Percentiles rank a stretch among this genome's conserved stretches.
These are phyloP conservation scores for Drosophila nr. medialis DNA, from an alignment of 2,888 invertebrate genomes.

Conservation along the genomic window DNA sequence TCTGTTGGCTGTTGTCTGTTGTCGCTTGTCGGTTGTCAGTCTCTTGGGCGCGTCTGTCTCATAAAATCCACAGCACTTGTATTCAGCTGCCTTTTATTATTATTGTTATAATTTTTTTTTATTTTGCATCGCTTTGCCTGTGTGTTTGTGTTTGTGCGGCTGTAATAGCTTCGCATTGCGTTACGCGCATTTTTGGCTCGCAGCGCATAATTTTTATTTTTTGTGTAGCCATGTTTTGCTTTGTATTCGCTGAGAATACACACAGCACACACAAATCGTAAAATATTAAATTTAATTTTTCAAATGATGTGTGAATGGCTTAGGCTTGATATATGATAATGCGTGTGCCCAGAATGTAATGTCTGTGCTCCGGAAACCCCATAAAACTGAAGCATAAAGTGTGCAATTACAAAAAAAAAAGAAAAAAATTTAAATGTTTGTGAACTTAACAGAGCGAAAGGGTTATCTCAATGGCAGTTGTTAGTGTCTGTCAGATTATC, in stretches of 20 bases:
- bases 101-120: conserved; percentile 74
- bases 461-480: conserved; percentile 3
- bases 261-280: conserved; percentile 68
- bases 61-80: conserved; percentile 69
- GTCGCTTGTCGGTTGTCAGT: conserved; percentile 19
- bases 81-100: conserved; percentile 75
- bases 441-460: conserved; percentile 16
- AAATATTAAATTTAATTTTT: conserved; percentile 82
- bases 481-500: not conserved
- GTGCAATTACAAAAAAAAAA: conserved; percentile 47
- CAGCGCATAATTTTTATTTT: conserved; percentile 71
- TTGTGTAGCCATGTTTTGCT: conserved; percentile 50
- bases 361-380: conserved; percentile 31
- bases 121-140: conserved; percentile 12
- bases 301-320: conserved; percentile 81
- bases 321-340: conserved; percentile 73
- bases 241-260: conserved; percentile 27
- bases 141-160: not conserved
- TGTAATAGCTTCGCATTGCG: conserved; percentile 63
- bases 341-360: conserved; percentile 51
- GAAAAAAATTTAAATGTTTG: conserved; percentile 6
- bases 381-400: conserved; percentile 51
- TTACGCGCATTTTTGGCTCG: conserved; percentile 61
- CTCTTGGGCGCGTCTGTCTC: conserved; percentile 61
- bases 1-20: conserved; percentile 27